Evolutionary conservation across 2,113 vertebrate species (phyloP), one percentile per base, ranked within the genome.

Genomic region (Ariopsis seemanni): DNA sequence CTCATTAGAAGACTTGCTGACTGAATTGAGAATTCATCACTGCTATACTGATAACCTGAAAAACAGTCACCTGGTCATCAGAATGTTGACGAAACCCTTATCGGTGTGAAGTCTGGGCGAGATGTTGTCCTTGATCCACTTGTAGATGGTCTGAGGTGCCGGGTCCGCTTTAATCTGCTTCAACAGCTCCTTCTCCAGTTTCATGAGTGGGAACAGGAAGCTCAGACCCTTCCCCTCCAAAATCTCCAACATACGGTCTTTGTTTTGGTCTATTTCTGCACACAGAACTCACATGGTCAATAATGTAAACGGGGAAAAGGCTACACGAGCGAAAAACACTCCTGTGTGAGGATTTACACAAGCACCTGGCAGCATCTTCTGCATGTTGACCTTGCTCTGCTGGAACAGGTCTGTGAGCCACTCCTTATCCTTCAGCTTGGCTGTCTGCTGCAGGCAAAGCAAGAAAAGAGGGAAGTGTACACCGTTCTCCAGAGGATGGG

Each of bases 61-160:
- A 7, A n/a, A 30, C 57, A 48, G 18, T 15, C 83, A 99, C 98
- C 98, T 99, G 93, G 98, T 99, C 96, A 99, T 98, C 94, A 99
- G 96, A 94, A 99, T 99, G 97, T 99, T 99, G 95, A 99, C 97
- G 93, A 99, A 99, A 95, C 97, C 98, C 95, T 97, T 98, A 93
- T 99, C 98, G 60, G 97, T 96, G 96, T 99, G 98, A 90, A 99
- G 97, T 93, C 97, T 98, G 87, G 97, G 97, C 87, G 98, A 99
- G 94, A 99, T 98, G 94, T 99, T 99, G 94, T 99, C 98, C 94
- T 99, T 99, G 92, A 99, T 99, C 98, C 98, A 99, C 93, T 99
- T 99, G 94, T 99, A 99, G 95, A 99, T 98, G 91, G 97, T 95
- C 94, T 99, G 97, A 91, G 98, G 98, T 91, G 98, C 97, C 86